phyloP scores from a whole-genome alignment of 53 echinoderm and acorn worm genomes.

The Stichopus horrens region DNA sequence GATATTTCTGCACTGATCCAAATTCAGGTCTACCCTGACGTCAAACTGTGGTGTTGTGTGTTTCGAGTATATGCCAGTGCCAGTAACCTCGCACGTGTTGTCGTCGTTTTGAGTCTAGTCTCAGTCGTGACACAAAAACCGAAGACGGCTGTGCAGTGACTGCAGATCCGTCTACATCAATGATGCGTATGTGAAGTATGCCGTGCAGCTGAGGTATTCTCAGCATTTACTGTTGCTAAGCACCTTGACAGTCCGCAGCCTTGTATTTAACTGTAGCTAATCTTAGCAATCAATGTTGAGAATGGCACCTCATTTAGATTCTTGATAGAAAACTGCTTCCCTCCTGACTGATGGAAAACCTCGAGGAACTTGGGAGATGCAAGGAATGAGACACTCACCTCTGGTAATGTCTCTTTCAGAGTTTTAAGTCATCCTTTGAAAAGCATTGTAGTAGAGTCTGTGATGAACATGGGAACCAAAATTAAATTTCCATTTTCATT shows the following conservation, averaged over 20 bases:
- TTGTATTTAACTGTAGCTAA: neutral
- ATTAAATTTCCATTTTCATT: neutral
- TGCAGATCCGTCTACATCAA: neutral
- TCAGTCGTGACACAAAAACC: neutral
- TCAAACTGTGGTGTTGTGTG: too few species aligned
- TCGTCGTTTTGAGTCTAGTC: too few species aligned
- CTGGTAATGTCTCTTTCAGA: neutral
- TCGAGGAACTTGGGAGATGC: neutral
- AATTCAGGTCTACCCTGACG: too few species aligned
- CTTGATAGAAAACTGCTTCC: neutral
- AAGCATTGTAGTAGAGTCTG: neutral
- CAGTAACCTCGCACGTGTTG: too few species aligned
- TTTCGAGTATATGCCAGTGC: too few species aligned
- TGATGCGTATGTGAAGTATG: conserved; percentile 19
- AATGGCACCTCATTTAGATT: neutral
- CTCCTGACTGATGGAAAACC: neutral
- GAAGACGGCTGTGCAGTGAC: neutral
- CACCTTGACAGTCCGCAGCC: neutral
- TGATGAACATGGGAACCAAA: neutral
- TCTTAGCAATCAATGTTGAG: neutral
- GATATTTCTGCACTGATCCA: too few species aligned
- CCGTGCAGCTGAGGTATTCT: conserved; percentile 35
- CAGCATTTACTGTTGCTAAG: neutral
- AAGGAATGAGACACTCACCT: neutral
- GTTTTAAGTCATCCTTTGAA: neutral